Percentiles rank a stretch among this genome's conserved stretches.
phyloP scores from a whole-genome alignment of 2,113 vertebrate genomes.

The Microcebus jonahi region DNA sequence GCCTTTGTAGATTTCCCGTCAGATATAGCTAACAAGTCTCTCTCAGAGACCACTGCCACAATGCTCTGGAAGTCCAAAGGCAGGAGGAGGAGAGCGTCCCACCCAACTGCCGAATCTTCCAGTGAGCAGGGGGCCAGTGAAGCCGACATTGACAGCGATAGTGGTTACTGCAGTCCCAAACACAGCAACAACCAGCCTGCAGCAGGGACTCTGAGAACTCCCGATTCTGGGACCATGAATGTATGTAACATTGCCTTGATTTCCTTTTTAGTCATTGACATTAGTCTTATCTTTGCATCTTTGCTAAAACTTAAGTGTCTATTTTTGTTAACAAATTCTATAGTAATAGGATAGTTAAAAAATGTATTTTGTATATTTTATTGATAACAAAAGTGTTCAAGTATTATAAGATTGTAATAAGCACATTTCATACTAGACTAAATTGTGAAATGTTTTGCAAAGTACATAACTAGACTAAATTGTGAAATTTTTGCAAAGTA shows the following conservation, averaged over 20 bases:
- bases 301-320: neutral
- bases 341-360: neutral
- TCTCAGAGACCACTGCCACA: constrained; percentile 88
- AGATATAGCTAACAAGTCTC: constrained; percentile 91
- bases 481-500: neutral
- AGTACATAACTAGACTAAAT: neutral
- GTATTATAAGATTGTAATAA: neutral
- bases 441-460: neutral
- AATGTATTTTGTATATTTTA: neutral
- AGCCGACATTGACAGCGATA: constrained; percentile 98
- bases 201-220: constrained; percentile 78
- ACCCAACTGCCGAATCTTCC: constrained; percentile 91
- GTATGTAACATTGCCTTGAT: constrained; percentile 75
- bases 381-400: neutral
- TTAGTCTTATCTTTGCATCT: neutral
- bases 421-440: neutral
- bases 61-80: constrained; percentile 93
- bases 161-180: constrained; percentile 98
- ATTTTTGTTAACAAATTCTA: neutral
- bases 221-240: constrained; percentile 83
- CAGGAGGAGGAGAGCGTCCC: constrained; percentile 90
- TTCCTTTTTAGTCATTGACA: neutral
- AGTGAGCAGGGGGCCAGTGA: constrained; percentile 95
- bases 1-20: constrained; percentile 92
- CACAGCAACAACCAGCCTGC: constrained; percentile 91